A percentile compares a stretch with the other conserved stretches of the same genome.
phyloP scores from a whole-genome alignment of 2,113 vertebrate species.

The Cercopithecus mona region DNA sequence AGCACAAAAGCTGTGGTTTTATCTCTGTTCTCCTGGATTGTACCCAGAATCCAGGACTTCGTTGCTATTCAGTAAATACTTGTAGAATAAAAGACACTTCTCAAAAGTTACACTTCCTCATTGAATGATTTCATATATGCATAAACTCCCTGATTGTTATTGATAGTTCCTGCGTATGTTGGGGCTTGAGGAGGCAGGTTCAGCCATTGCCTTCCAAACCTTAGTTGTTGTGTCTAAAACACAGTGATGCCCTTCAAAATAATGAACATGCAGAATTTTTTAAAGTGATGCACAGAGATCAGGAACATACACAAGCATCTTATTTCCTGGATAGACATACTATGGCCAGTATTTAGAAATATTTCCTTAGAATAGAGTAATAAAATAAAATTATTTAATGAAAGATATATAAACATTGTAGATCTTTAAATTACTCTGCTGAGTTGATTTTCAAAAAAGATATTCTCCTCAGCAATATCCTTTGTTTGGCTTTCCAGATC shows the following conservation, averaged over 20 bases:
- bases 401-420: slow-evolving; percentile 15
- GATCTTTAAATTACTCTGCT: background rate
- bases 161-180: background rate
- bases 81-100: background rate
- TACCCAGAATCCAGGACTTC: background rate
- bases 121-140: background rate
- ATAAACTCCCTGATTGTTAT: background rate
- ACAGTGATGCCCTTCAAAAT: background rate
- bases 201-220: background rate
- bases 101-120: background rate
- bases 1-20: background rate
- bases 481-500: no score
- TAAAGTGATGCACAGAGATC: background rate
- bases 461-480: background rate
- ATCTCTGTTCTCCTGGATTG: background rate
- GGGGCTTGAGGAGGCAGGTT: background rate
- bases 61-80: background rate
- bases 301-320: background rate
- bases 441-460: background rate
- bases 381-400: background rate
- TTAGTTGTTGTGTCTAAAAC: background rate
- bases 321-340: background rate
- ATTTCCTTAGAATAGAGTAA: background rate
- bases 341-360: background rate
- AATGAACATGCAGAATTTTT: background rate